Evolutionary conservation across 2,113 vertebrate genomes (phyloP), one percentile per base, ranked within the genome.

Genomic region (Cinclus mexicanus): DNA sequence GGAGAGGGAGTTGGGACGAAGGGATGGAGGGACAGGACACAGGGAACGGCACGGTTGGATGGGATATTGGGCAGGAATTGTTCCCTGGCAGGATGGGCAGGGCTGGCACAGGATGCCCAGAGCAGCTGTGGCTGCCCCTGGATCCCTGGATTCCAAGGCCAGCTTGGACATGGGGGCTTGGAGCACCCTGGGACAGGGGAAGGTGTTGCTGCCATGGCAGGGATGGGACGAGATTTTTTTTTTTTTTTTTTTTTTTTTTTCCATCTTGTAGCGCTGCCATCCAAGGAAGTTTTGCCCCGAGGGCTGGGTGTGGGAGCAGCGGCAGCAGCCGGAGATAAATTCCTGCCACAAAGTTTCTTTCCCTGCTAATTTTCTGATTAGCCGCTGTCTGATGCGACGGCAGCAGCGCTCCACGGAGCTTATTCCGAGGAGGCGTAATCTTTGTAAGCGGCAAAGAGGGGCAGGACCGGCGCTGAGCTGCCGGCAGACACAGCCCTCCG

Each of bases 351-450:
- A 86, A 91, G 56, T 93, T 95, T 64, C 91, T 82, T 57, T 83
- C n/a, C 50, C 57, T 87, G 91, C 85, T 97, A 78, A 95, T 95
- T 96, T 94, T 87, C 91, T 79, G 95, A 94, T 95, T 93, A 96
- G 91, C 76, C 65, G 25, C 85, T 74, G 91, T 86, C 84, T 94
- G 95, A 86, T n/a, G 93, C 78, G 50, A 7, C 84, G 57, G 92
- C 90, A 61, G 91, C 90, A 20, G 90, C 61, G 50, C 92, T 93
- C 55, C 83, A 6, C 74, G 23, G 68, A 84, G 96, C 94, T 97
- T 94, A 97, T 80, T 93, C 69, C 71, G 80, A 96, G 79, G 87
- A 89, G 6, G 71, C 46, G 12, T 97, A 97, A 97, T 95, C 97
- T 93, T 42, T 56, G 87, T 82, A 82, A 96, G 96, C 94, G 93